phyloP scores from a whole-genome alignment of 1,140 invertebrate genomes.

The Gryon sp. region DNA sequence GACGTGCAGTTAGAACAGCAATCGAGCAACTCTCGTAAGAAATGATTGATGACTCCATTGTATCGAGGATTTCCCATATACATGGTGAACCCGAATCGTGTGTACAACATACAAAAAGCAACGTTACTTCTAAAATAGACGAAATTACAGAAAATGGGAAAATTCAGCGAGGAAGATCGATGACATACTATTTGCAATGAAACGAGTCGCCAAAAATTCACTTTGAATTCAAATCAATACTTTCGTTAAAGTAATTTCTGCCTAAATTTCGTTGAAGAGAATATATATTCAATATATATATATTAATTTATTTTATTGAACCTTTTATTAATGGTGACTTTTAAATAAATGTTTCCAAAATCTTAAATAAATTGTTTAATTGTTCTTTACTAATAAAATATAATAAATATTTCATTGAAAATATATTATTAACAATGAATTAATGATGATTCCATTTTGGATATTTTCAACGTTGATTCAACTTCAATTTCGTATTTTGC shows the following conservation, averaged over 20 bases:
- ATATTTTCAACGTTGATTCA: too few species aligned
- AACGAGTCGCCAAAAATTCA: slow-evolving; percentile 57
- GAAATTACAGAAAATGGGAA: slow-evolving; percentile 73
- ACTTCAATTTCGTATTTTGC: too few species aligned
- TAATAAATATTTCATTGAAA: too few species aligned
- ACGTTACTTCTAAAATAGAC: slow-evolving; percentile 73
- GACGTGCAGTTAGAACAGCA: slow-evolving; percentile 71
- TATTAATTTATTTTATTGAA: too few species aligned
- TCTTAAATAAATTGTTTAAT: too few species aligned
- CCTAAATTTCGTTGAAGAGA: too few species aligned
- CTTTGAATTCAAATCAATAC: slow-evolving; percentile 48
- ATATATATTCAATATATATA: too few species aligned
- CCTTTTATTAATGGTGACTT: too few species aligned
- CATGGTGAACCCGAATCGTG: slow-evolving; percentile 66
- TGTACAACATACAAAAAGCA: slow-evolving; percentile 70
- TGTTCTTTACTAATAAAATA: too few species aligned
- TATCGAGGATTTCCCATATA: slow-evolving; percentile 71
- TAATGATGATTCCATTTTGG: too few species aligned
- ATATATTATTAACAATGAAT: too few species aligned
- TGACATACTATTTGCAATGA: slow-evolving; percentile 63
- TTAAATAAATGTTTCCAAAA: too few species aligned
- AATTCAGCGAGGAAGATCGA: slow-evolving; percentile 74
- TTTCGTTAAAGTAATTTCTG: slow-evolving; percentile 17
- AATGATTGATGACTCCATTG: slow-evolving; percentile 77
- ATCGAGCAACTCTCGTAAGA: slow-evolving; percentile 74